Base-by-base conservation (phyloP, 2,113 vertebrate species). In the Psettodes erumei region DNA sequence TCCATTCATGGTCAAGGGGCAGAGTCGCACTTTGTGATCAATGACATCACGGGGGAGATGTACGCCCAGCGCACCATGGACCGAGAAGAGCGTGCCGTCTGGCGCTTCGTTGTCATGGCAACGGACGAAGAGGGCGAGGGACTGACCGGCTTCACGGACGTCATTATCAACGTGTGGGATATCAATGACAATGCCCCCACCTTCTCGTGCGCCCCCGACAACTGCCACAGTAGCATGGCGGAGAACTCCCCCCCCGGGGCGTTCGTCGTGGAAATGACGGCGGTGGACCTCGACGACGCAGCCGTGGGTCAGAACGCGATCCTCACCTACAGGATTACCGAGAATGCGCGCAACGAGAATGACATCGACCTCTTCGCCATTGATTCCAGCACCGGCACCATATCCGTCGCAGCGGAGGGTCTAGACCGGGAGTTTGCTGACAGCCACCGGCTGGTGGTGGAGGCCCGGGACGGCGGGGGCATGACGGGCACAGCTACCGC, bases 101-200 rank as follows among this genome's bases (percentile, higher is more conserved):
- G 96, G 96, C 94, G 95, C 30, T 97, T 96, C 79, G 95, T 97
- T n/a, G 95, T 96, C 10, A 83, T 97, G 93, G 96, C 96, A 23
- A 97, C 96, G 0, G 96, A 97, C 32, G 96, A 97, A 71, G 94
- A 91, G 25, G 96, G 96, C 60, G 96, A 96, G 73, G 96, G 96
- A 38, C 94, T 97, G 0, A 97, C 95, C 0, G 96, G 96, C 21
- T 97, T 97, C 80, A 96, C 96, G 5, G 96, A 97, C 15, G 95
- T 96, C 72, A 95, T 97, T 70, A 96, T 97, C 85, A 96, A 93
- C 0, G 95, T 97, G 60, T 95, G 94, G 95, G 96, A 96, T 83
- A 94, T 97, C 80, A 97, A 97, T 21, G 96, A 97, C 89, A 97
- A 95, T 0, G 89, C 94, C 0, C 96, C 96, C 8, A 25, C 68